These are phyloP conservation scores for Sebastes hubbsi DNA, from an alignment of 2,797 vertebrate genomes.

Conservation along the genomic window DNA sequence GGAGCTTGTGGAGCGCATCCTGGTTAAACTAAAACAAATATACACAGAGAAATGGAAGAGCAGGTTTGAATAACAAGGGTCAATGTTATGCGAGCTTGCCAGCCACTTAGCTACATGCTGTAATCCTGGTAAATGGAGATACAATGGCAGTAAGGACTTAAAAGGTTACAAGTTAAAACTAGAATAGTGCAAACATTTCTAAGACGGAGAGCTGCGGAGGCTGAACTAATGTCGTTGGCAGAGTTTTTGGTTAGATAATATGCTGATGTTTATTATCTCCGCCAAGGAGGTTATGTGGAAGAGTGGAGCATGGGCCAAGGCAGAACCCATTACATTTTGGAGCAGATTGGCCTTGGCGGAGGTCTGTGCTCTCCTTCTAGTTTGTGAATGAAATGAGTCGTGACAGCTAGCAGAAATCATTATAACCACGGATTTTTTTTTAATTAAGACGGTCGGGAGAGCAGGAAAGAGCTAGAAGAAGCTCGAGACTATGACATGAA, in stretches of 20 bases:
- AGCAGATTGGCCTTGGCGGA: neutral
- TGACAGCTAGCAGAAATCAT: neutral
- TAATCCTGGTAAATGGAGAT: constrained; percentile 4
- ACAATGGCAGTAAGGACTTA: neutral
- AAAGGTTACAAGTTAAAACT: neutral
- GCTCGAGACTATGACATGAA: neutral
- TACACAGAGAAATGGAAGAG: constrained; percentile 28
- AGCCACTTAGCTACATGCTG: neutral
- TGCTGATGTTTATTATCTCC: neutral
- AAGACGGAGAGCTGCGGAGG: neutral
- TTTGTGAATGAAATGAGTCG: neutral
- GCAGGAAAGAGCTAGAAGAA: neutral
- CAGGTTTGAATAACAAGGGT: constrained; percentile 20
- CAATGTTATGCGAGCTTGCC: neutral
- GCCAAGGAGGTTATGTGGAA: neutral
- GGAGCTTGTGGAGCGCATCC: constrained; percentile 21
- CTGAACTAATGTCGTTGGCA: neutral
- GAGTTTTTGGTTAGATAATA: neutral
- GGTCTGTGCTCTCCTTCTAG: neutral
- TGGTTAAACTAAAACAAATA: constrained; percentile 54
- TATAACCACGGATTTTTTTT: neutral
- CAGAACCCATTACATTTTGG: neutral
- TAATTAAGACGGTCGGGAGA: neutral
- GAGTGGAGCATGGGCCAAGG: neutral
- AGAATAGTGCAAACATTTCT: neutral